Base-by-base conservation (phyloP, 2,888 invertebrate species). In the Andrena hattorfiana region DNA sequence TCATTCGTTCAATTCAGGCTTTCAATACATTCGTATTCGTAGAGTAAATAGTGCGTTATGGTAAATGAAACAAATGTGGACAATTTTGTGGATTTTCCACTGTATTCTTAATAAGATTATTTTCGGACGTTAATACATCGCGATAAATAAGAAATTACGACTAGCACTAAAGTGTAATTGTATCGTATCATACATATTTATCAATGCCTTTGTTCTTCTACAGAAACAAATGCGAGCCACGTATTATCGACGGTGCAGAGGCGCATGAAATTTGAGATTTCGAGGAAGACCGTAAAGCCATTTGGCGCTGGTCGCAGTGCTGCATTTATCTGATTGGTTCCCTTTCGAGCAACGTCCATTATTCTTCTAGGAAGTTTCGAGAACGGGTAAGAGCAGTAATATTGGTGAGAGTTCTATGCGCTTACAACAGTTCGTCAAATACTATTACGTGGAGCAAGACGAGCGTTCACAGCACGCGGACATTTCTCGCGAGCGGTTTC, bases 321-420 rank as follows among this genome's bases (percentile, higher is more conserved):
- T 81, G 23, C 69, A 54, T 32, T 68, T 66, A 84, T 81, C 82
- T 80, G 82, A 90, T 90, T 90, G 89, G 89, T 74, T 81, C 86
- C 56, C 77, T 73, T 77, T 68, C 79, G 83, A 78, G 78, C 77
- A 89, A 89, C 90, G 88, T 90, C 89, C 91, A 92, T 89, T 89
- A 88, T 85, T 88, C 88, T 84, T 82, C 81, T 86, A 87, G 86
- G 92, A 92, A 92, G 89, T 91, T 92, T 92, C 92, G 92, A 92
- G 92, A 92, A 92, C 89, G 85, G 85, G 77, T 77, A 78, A 77
- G 73, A 78, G 66, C 86, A 63, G 85, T 75, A 76, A 85, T 86
- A 87, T 84, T 81, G 78, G 86, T 84, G 82, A 77, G 78, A 87
- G 74, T 78, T 77, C 77, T 85, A 81, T 81, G 77, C 83, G 80